phyloP scores from a whole-genome alignment of 2,113 vertebrate genomes.

The Sebastes fasciatus region DNA sequence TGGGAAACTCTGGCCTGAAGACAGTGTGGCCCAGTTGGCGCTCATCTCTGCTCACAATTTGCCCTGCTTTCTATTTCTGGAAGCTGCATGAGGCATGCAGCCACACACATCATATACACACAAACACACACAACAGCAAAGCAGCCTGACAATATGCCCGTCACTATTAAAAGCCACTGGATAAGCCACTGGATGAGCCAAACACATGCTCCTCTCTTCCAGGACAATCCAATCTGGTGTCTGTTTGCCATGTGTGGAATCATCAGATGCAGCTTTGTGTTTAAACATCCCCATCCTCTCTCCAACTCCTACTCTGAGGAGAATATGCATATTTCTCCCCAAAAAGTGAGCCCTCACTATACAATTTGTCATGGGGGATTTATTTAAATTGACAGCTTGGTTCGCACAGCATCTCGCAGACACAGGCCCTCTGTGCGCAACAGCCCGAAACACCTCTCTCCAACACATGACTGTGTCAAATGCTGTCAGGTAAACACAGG shows the following conservation, averaged over 20 bases:
- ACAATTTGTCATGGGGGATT: neutral
- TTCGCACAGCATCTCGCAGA: neutral
- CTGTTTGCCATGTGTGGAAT: conserved; percentile 25
- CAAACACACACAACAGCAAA: conserved; percentile 34
- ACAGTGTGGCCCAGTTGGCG: conserved; percentile 57
- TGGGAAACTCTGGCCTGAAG: conserved; percentile 34
- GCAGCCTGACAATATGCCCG: conserved; percentile 56
- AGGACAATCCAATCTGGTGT: conserved; percentile 48
- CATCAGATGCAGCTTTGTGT: neutral
- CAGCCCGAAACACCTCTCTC: neutral
- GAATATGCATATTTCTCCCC: neutral
- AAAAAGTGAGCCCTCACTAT: neutral
- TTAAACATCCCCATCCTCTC: neutral
- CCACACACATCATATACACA: conserved; percentile 22
- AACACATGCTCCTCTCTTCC: conserved; percentile 58
- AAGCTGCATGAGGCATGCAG: conserved; percentile 62
- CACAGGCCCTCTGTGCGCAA: neutral
- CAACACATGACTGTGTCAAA: neutral
- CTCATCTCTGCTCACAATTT: conserved; percentile 62
- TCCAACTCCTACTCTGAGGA: neutral
- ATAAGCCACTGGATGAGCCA: conserved; percentile 47
- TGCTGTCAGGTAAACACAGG: neutral
- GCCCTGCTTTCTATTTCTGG: conserved; percentile 79
- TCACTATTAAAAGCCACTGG: conserved; percentile 60
- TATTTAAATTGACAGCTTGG: neutral